phyloP scores from a whole-genome alignment of 2,797 vertebrate species.

The Paramormyrops hopkinsi region DNA sequence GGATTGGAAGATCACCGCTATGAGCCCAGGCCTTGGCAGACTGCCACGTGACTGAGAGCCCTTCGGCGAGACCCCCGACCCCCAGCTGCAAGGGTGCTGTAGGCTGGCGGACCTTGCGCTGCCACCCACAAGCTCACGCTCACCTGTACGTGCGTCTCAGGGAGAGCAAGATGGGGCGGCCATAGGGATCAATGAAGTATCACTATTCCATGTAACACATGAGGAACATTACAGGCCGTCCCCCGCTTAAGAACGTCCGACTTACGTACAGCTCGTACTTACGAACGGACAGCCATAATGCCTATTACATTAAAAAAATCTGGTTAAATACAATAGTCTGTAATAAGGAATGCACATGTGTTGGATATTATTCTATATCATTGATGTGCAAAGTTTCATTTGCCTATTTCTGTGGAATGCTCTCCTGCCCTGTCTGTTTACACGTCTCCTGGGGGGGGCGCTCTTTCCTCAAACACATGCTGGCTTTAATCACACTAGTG shows the following conservation, averaged over 20 bases:
- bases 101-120: neutral
- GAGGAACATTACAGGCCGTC: neutral
- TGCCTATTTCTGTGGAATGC: neutral
- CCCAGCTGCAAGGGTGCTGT: neutral
- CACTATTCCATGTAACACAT: neutral
- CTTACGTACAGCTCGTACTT: neutral
- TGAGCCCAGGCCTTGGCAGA: neutral
- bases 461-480: neutral
- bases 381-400: neutral
- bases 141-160: neutral
- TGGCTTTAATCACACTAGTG: neutral
- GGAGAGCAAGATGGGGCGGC: neutral
- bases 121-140: neutral
- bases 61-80: neutral
- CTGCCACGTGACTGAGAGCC: neutral
- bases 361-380: neutral
- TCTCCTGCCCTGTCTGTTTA: neutral
- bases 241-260: neutral
- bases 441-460: neutral
- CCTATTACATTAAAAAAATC: neutral
- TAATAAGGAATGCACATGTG: neutral
- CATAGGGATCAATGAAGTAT: neutral
- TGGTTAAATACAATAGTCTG: neutral
- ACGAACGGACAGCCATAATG: neutral
- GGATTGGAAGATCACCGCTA: neutral